Conservation (phyloP, 1,140 invertebrate genomes). For the Hypothenemus hampei region DNA sequence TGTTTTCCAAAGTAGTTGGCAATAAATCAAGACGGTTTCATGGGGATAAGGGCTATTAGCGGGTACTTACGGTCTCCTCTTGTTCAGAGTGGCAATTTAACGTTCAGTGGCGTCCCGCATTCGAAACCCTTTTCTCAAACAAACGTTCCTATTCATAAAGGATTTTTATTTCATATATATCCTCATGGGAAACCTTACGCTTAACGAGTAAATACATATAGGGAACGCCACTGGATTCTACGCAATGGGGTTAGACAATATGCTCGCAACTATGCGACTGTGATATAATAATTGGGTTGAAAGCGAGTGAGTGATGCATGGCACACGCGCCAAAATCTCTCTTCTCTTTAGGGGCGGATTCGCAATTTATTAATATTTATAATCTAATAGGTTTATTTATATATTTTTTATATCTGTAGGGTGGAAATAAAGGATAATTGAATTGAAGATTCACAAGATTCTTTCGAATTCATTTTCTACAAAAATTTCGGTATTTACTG, state of each 20-base stretch:
- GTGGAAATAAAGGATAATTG: no score
- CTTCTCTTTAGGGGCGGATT: conserved; percentile 16
- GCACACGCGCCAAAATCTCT: conserved; percentile 25
- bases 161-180: background rate
- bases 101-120: background rate
- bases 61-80: conserved; percentile 37
- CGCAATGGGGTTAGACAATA: conserved; percentile 41
- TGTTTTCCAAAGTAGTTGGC: conserved; percentile 33
- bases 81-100: conserved; percentile 33
- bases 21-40: conserved; percentile 35
- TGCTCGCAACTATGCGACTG: conserved; percentile 35
- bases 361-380: conserved; percentile 19
- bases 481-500: no score
- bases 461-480: no score
- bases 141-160: background rate
- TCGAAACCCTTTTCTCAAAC: background rate
- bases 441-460: no score
- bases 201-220: no score
- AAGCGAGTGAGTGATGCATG: conserved; percentile 34
- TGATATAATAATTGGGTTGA: conserved; percentile 33
- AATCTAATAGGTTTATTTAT: no score
- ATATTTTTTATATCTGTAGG: no score
- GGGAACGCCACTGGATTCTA: conserved; percentile 12
- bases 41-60: conserved; percentile 40
- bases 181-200: no score